Evolutionary conservation across 2,797 vertebrate genomes (phyloP).

Genomic region (Sarcophilus harrisii): DNA sequence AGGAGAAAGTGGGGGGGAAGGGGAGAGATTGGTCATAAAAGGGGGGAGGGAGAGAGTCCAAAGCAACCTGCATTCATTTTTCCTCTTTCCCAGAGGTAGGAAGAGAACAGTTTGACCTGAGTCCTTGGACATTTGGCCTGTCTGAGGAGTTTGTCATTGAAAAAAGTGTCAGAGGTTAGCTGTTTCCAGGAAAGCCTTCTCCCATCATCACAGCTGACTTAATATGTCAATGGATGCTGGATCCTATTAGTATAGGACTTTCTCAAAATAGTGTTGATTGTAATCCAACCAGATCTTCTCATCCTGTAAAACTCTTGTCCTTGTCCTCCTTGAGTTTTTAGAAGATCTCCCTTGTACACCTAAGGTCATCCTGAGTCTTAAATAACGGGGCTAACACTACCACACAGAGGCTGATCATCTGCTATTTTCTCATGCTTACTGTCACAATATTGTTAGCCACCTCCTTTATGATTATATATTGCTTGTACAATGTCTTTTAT

Average conservation of each 20-base stretch:
- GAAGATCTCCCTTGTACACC: background rate
- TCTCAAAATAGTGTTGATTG: background rate
- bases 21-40: background rate
- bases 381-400: background rate
- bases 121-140: background rate
- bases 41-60: slow-evolving; percentile 1
- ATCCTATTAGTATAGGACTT: background rate
- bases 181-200: slow-evolving; percentile 69
- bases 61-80: background rate
- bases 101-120: slow-evolving; percentile 3
- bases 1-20: background rate
- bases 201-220: slow-evolving; percentile 77
- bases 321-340: background rate
- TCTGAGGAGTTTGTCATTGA: background rate
- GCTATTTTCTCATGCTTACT: background rate
- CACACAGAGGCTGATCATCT: background rate
- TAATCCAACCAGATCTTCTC: background rate
- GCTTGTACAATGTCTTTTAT: background rate
- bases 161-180: slow-evolving; percentile 8
- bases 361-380: background rate
- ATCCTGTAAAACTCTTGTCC: background rate
- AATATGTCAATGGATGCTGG: background rate
- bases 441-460: background rate
- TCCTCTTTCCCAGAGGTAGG: background rate
- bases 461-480: background rate